These are phyloP conservation scores for Coleophora deauratella DNA, from an alignment of 2,888 invertebrate genomes.

Conservation along the genomic window DNA sequence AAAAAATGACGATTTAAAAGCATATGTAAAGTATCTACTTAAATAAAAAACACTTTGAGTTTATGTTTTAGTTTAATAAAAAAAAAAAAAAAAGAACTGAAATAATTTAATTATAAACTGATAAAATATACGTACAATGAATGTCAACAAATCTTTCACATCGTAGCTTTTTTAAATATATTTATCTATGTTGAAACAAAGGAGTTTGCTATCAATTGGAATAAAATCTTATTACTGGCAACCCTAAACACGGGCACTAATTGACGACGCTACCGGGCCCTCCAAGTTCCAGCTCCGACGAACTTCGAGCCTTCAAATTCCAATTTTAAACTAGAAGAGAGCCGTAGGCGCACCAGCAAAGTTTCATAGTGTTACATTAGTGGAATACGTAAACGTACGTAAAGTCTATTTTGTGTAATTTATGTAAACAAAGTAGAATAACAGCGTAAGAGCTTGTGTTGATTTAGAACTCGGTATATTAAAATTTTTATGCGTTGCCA, in stretches of 20 bases:
- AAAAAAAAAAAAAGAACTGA: no score
- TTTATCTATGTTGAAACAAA: no score
- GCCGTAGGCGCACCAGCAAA: conserved; percentile 29
- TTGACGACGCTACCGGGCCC: conserved; percentile 57
- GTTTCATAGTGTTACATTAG: conserved; percentile 37
- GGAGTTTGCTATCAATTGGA: no score
- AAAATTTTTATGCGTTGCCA: conserved; percentile 9
- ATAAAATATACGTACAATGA: no score
- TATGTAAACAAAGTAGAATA: no score
- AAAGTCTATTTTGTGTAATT: not conserved
- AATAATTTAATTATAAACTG: no score
- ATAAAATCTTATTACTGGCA: not conserved
- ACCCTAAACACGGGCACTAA: conserved; percentile 36
- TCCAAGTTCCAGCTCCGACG: conserved; percentile 40
- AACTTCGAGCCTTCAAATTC: conserved; percentile 51
- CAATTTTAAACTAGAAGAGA: conserved; percentile 57
- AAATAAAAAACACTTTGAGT: no score
- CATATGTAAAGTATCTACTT: no score
- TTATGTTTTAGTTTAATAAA: no score
- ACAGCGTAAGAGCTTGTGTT: not conserved
- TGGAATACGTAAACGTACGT: not conserved
- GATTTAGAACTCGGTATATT: not conserved
- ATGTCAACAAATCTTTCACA: no score
- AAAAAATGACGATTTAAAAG: no score
- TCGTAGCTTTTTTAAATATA: no score